These are phyloP conservation scores for Caenorhabditis elegans DNA, from an alignment of 1,140 invertebrate genomes.

Conservation along the genomic window DNA sequence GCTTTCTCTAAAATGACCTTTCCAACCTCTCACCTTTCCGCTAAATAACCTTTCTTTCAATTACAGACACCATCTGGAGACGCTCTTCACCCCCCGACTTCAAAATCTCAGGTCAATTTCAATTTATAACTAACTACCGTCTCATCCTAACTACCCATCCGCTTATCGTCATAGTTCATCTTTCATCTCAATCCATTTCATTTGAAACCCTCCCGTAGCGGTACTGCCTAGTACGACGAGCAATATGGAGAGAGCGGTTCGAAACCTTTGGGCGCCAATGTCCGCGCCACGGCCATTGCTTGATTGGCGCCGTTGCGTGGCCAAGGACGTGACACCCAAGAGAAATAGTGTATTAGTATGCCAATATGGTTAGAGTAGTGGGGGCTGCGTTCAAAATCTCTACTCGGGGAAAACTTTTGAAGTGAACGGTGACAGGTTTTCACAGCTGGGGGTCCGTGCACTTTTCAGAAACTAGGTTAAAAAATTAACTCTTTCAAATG, in stretches of 20 bases:
- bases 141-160: neutral
- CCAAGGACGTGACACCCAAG: slow-evolving; percentile 28
- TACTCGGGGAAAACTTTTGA: neutral
- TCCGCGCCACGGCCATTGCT: neutral
- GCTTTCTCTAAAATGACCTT: too few relatives aligned
- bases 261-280: neutral
- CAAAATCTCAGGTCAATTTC: slow-evolving; percentile 8
- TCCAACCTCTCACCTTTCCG: too few relatives aligned
- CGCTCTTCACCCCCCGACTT: neutral
- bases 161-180: slow-evolving; percentile 31
- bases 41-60: too few relatives aligned
- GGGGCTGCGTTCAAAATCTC: neutral
- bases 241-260: neutral
- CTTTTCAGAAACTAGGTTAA: too few relatives aligned
- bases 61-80: neutral
- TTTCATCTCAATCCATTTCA: neutral
- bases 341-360: neutral
- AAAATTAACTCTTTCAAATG: too few relatives aligned
- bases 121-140: slow-evolving; percentile 12
- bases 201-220: neutral
- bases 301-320: neutral
- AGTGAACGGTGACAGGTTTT: too few relatives aligned
- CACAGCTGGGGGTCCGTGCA: too few relatives aligned
- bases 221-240: neutral
- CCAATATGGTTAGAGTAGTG: slow-evolving; percentile 26